A percentile compares a stretch with the other conserved stretches of the same genome.
Conservation (phyloP, 2,113 vertebrate genomes). For the Ptyas mucosa region DNA sequence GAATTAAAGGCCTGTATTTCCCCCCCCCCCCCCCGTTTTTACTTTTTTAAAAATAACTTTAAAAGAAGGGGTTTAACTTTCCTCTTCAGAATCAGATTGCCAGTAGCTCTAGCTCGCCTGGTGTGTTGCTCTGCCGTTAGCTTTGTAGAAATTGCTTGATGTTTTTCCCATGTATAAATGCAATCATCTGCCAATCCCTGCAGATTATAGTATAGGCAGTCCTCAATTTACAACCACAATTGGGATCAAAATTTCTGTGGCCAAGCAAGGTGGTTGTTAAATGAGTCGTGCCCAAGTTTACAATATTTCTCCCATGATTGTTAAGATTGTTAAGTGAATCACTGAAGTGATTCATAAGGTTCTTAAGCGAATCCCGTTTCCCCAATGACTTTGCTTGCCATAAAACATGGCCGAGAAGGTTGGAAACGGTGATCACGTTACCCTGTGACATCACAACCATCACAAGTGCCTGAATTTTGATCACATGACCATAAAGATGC, state of each 20-base stretch:
- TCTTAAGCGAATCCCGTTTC: no score
- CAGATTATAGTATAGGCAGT: neutral
- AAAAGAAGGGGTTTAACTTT: neutral
- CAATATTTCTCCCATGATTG: no score
- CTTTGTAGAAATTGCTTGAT: neutral
- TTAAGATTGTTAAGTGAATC: no score
- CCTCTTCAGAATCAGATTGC: neutral
- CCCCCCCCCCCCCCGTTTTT: fast-evolving
- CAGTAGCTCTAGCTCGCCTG: neutral
- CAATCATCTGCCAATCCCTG: neutral
- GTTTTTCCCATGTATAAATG: neutral
- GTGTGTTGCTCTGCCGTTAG: neutral
- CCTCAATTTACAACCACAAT: neutral
- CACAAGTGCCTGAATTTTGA: neutral
- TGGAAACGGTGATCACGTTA: neutral
- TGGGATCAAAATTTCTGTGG: no score
- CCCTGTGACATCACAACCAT: neutral
- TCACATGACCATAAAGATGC: neutral
- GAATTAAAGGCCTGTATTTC: neutral
- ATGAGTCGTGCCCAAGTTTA: no score
- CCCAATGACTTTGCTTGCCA: neutral
- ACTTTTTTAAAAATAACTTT: neutral
- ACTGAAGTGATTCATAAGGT: no score
- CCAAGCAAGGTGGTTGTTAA: no score
- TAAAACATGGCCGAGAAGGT: neutral